Base-by-base conservation (phyloP, 2,888 invertebrate species). In the Scrobipalpa atriplicella region DNA sequence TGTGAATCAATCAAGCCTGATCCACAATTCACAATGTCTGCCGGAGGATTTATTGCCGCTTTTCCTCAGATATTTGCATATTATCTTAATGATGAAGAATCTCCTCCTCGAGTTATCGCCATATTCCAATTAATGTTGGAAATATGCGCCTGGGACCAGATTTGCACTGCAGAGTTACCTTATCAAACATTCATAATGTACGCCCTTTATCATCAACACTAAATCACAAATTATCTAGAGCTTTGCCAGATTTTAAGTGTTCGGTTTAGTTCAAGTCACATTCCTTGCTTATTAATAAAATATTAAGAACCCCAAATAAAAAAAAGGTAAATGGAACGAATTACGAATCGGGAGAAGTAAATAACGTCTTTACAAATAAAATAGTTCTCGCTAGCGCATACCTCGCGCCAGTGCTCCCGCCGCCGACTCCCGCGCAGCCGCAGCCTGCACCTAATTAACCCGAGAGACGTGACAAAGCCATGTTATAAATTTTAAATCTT, bases 401-500 rank as follows among this genome's bases (percentile, higher is more conserved):
- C 82, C 77, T 73, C 74, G 72, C 78, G 74, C 73, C 16, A 11
- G 10, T 29, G 21, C 58, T 29, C 11, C 58, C 13, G 36, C n/a
- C 78, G 74, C 77, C 68, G 72, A 70, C 77, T 72, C 77, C 74
- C 74, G 78, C 84, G 72, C 38, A 36, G 58, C 19, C 21, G 47
- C 29, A 62, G 21, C 21, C 47, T 80, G 82, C 87, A 82, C 87
- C 88, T 89, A 89, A 90, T 89, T 90, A 90, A 88, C 87, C 84
- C 76, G 78, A 75, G 78, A 75, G 84, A 87, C 87, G 87, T 88
- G 89, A 89, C 86, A 86, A 82, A 78, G 83, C 82, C 80, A 77
- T 84, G 81, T 86, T 87, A 89, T 89, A 90, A 85, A 87, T 88
- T 86, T 88, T 81, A 85, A 86, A 89, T 87, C 86, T 84, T 78